phyloP scores from a whole-genome alignment of 1,140 invertebrate genomes.

The Anoplophora glabripennis region DNA sequence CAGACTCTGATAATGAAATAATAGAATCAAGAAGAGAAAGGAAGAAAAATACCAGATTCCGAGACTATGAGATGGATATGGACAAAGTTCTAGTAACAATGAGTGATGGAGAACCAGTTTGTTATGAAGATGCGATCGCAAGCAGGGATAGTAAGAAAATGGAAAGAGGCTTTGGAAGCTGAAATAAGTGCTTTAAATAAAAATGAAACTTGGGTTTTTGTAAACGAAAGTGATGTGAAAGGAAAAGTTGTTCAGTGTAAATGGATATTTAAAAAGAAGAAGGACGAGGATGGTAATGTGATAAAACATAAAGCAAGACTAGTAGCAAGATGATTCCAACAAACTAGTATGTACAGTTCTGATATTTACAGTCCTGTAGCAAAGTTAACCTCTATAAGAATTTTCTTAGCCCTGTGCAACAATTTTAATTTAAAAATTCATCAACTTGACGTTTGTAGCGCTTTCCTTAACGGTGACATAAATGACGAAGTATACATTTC shows the following conservation, averaged over 20 bases:
- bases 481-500: no score
- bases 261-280: conserved; percentile 8
- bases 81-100: conserved; percentile 12
- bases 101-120: conserved; percentile 12
- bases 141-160: conserved; percentile 5
- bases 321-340: conserved; percentile 1
- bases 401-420: conserved; percentile 9
- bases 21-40: conserved; percentile 6
- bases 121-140: conserved; percentile 10
- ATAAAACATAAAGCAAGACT: not conserved
- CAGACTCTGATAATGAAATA: not conserved
- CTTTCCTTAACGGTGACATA: not conserved
- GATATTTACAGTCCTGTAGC: no score
- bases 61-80: conserved; percentile 23
- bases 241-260: conserved; percentile 7
- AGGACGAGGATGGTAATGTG: conserved; percentile 1
- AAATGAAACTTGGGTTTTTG: conserved; percentile 16
- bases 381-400: conserved; percentile 4
- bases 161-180: conserved; percentile 11
- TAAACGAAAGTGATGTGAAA: not conserved
- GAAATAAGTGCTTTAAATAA: conserved; percentile 17
- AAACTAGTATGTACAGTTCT: not conserved
- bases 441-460: not conserved
- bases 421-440: not conserved
- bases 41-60: conserved; percentile 1